A percentile compares a stretch with the other conserved stretches of the same genome.
Evolutionary conservation across 2,113 vertebrate species (phyloP).

Genomic region (Craseonycteris thonglongyai): DNA sequence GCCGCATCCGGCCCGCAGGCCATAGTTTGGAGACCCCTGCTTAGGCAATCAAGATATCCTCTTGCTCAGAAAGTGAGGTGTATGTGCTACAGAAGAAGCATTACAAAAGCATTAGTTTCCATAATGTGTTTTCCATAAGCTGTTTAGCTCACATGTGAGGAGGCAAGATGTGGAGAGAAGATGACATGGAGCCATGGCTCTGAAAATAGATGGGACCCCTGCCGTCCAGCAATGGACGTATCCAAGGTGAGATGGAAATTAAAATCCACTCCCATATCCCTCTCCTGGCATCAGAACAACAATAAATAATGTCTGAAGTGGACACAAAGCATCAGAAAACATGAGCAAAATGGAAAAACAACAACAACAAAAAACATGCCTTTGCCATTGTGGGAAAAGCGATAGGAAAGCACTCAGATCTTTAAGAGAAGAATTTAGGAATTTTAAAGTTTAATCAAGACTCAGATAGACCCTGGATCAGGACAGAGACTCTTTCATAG

Average conservation of each 20-base stretch:
- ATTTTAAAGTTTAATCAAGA: not conserved
- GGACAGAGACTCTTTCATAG: not conserved
- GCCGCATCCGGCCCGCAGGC: too few relatives aligned
- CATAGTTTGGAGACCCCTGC: too few relatives aligned
- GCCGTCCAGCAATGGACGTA: not conserved
- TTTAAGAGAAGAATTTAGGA: not conserved
- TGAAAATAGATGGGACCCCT: not conserved
- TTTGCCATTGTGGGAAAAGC: not conserved
- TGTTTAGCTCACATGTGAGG: not conserved
- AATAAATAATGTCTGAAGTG: too few relatives aligned
- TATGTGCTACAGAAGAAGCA: not conserved
- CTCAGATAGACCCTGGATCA: not conserved
- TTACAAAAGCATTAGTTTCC: not conserved
- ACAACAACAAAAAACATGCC: accelerated
- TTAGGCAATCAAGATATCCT: not conserved
- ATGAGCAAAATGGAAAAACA: too few relatives aligned
- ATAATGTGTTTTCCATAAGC: not conserved
- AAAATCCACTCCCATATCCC: not conserved
- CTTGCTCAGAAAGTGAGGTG: not conserved
- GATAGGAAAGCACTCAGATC: not conserved
- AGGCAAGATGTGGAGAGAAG: not conserved
- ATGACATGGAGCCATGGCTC: not conserved
- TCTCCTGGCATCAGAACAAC: too few relatives aligned
- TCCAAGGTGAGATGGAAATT: not conserved
- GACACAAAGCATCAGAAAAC: not conserved